A percentile compares a stretch with the other conserved stretches of the same genome.
Conservation (phyloP, 2,113 vertebrate species). For the Lonchura striata region DNA sequence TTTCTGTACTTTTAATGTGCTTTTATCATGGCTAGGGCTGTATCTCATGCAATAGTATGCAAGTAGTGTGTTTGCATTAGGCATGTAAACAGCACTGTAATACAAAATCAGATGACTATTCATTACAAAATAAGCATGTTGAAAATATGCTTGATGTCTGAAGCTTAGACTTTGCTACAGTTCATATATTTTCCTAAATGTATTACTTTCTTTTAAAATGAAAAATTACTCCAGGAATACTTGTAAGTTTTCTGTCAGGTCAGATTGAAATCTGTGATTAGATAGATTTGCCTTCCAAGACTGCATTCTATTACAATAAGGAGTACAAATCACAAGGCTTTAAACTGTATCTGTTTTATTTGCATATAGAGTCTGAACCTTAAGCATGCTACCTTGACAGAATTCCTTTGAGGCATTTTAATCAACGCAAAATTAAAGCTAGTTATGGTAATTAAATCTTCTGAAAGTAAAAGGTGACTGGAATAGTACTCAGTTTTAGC, state of each 20-base stretch:
- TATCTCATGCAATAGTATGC: not conserved
- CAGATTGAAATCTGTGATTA: not conserved
- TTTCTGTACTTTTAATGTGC: not conserved
- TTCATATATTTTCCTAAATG: not conserved
- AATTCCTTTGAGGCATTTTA: not conserved
- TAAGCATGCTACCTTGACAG: not conserved
- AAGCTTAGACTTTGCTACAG: not conserved
- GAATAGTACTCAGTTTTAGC: not conserved
- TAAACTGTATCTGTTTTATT: not conserved
- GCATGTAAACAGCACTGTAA: not conserved
- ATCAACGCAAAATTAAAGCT: slow-evolving; percentile 17
- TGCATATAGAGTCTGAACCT: not conserved
- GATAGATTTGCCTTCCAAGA: not conserved
- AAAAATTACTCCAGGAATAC: not conserved
- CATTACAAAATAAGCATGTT: not conserved
- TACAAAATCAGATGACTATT: not conserved
- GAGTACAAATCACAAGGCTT: not conserved
- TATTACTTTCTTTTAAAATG: not conserved
- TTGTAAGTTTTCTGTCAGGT: not conserved
- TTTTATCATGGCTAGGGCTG: not conserved
- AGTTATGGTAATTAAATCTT: slow-evolving; percentile 33
- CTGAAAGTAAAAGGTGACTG: slow-evolving; percentile 24
- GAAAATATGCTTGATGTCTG: not conserved
- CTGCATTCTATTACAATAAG: not conserved
- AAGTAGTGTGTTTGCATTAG: not conserved